Percentiles rank a stretch among this genome's conserved stretches.
Evolutionary conservation across 2,113 vertebrate species (phyloP).

Genomic region (Nansenia antarctica): DNA sequence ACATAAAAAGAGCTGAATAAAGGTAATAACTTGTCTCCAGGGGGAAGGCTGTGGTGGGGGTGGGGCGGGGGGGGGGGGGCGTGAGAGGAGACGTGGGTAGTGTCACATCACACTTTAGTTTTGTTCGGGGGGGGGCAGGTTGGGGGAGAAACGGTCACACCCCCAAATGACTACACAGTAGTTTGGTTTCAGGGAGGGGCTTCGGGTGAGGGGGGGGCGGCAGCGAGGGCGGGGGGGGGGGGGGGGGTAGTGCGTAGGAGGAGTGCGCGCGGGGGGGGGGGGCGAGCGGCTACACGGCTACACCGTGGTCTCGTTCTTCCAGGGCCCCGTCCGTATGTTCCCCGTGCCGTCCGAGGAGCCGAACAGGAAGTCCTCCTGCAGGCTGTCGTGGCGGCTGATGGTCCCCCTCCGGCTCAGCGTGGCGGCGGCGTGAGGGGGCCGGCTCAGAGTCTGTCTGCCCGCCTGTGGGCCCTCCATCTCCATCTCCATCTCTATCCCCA

Average conservation of each 20-base stretch:
- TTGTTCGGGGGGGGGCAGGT: no score
- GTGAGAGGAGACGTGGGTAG: no score
- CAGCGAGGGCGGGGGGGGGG: no score
- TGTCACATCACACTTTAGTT: no score
- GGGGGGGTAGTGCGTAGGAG: no score
- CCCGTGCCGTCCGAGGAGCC: slow-evolving; percentile 79
- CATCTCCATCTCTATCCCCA: slow-evolving; percentile 44
- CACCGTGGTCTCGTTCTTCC: slow-evolving; percentile 90
- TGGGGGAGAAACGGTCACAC: no score
- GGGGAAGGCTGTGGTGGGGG: no score
- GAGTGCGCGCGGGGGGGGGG: no score
- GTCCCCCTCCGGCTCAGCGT: slow-evolving; percentile 52
- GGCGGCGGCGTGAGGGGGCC: slow-evolving; percentile 73
- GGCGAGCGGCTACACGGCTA: slow-evolving; percentile 62
- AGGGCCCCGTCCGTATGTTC: slow-evolving; percentile 87
- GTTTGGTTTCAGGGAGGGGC: neutral
- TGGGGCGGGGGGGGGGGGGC: no score
- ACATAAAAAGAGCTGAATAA: no score
- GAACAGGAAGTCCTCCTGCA: slow-evolving; percentile 77
- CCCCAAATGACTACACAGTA: neutral
- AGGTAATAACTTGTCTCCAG: no score
- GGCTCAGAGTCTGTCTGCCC: slow-evolving; percentile 74
- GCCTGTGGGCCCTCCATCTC: slow-evolving; percentile 70
- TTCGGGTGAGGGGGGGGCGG: no score
- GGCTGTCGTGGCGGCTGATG: slow-evolving; percentile 70